These are phyloP conservation scores for Gallinago nigripennis DNA, from an alignment of 2,797 vertebrate species.

Conservation along the genomic window DNA sequence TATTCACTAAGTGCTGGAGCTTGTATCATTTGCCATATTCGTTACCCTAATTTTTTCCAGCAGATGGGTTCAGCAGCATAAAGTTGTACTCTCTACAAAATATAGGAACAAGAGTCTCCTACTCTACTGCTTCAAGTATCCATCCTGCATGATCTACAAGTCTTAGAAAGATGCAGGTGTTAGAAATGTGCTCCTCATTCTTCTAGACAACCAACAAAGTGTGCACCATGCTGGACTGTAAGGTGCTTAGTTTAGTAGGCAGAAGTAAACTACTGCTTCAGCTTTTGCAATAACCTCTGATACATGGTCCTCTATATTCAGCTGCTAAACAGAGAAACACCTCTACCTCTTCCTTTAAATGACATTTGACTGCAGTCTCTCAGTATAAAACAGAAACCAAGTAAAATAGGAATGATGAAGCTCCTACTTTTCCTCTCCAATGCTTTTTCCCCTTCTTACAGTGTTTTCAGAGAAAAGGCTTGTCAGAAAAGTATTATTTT, in stretches of 20 bases:
- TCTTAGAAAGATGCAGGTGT: background rate
- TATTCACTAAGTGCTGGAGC: background rate
- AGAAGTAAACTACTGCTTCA: background rate
- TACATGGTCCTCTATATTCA: background rate
- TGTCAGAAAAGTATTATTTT: background rate
- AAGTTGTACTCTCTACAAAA: background rate
- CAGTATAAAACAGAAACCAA: background rate
- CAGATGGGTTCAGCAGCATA: background rate
- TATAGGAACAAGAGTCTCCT: background rate
- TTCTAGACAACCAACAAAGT: background rate
- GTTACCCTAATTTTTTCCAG: background rate
- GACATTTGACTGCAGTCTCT: background rate
- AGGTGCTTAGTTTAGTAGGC: background rate
- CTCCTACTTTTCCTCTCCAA: background rate
- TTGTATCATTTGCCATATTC: background rate
- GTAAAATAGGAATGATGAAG: background rate
- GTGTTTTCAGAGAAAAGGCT: background rate
- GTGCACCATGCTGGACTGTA: rapidly evolving
- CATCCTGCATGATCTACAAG: background rate
- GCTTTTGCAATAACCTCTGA: background rate
- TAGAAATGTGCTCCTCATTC: background rate
- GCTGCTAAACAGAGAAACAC: background rate
- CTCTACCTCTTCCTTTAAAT: background rate
- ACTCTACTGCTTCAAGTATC: background rate
- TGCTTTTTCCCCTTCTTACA: background rate